A percentile compares a stretch with the other conserved stretches of the same genome.
These are phyloP conservation scores for Hypomecis atomaria DNA, from an alignment of 2,888 invertebrate species.

Conservation along the genomic window DNA sequence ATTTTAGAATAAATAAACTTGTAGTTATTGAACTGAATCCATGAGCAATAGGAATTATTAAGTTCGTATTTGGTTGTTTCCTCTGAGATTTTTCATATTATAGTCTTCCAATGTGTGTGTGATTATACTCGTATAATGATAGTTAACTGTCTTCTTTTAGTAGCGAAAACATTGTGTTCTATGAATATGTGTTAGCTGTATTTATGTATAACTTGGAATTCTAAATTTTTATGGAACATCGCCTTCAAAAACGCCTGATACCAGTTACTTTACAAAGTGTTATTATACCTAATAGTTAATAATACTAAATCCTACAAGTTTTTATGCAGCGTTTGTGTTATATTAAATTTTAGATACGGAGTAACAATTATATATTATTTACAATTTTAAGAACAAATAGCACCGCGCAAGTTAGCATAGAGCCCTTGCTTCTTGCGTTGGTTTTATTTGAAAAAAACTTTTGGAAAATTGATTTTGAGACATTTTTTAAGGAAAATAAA, in stretches of 20 bases:
- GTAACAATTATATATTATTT: conserved; percentile 59
- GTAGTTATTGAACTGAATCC: conserved; percentile 65
- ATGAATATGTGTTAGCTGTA: conserved; percentile 19
- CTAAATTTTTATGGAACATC: conserved; percentile 27
- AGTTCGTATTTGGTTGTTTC: conserved; percentile 47
- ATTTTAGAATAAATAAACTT: conserved; percentile 54
- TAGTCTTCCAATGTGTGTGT: conserved; percentile 80
- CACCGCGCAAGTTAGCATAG: conserved; percentile 65
- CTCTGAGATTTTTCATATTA: conserved; percentile 64
- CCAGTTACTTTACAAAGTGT: conserved; percentile 21
- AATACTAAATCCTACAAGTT: conserved; percentile 2
- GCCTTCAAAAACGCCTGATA: conserved; percentile 24
- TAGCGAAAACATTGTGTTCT: conserved; percentile 19
- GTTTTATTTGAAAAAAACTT: conserved; percentile 55
- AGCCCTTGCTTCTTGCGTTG: conserved; percentile 74
- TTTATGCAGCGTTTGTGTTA: conserved; percentile 13
- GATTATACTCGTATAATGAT: conserved; percentile 57
- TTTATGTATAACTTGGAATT: conserved; percentile 17
- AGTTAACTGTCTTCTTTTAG: conserved; percentile 40
- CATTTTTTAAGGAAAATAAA: conserved; percentile 43
- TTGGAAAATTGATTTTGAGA: conserved; percentile 46
- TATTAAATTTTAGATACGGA: conserved; percentile 59
- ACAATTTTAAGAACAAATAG: conserved; percentile 53
- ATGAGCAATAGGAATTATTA: conserved; percentile 69
- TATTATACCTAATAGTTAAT: conserved; percentile 1